These are phyloP conservation scores for Solenodon paradoxus DNA, from an alignment of 2,113 vertebrate genomes.

Conservation along the genomic window DNA sequence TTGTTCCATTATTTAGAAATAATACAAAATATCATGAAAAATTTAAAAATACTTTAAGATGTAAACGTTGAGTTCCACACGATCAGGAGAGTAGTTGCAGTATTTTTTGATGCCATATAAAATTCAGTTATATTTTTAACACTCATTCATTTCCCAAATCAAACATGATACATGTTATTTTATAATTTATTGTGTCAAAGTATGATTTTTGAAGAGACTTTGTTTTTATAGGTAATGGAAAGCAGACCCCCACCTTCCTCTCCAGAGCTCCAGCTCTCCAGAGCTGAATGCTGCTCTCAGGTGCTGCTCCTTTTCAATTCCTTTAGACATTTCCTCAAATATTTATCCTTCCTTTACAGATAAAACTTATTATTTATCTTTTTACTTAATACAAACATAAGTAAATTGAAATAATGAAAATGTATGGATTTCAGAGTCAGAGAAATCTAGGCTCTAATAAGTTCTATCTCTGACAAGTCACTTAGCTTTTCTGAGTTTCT, in stretches of 20 bases:
- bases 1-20: neutral
- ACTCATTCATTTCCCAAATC: neutral
- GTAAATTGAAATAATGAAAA: neutral
- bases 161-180: neutral
- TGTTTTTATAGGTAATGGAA: neutral
- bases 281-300: neutral
- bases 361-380: neutral
- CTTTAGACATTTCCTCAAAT: neutral
- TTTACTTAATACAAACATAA: neutral
- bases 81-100: neutral
- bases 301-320: neutral
- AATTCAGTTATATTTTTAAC: neutral
- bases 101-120: neutral
- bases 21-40: neutral
- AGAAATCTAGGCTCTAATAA: neutral
- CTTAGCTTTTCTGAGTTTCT: neutral
- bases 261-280: too few relatives aligned
- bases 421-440: neutral
- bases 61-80: neutral
- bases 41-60: neutral
- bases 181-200: neutral
- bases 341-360: neutral
- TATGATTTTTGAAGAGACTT: neutral
- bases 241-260: neutral
- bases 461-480: neutral